Evolutionary conservation across 2,888 invertebrate genomes (phyloP).

Genomic region (Eupithecia tripunctaria): DNA sequence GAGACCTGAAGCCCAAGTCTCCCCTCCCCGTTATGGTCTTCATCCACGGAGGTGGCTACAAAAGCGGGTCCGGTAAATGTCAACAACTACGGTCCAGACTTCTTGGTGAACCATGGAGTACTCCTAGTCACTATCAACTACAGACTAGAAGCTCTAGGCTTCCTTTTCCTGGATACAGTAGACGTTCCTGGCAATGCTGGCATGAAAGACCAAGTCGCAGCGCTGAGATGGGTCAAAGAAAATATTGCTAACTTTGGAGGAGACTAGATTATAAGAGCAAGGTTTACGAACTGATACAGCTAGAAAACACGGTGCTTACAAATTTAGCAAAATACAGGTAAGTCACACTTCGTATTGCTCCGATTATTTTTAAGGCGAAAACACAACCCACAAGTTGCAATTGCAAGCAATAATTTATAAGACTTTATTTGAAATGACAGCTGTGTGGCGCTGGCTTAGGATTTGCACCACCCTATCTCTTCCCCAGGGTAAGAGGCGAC

Average conservation of each 20-base stretch:
- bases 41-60: conserved; percentile 64
- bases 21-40: conserved; percentile 63
- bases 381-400: too few relatives aligned
- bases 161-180: conserved; percentile 78
- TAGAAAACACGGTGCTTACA: conserved; percentile 54
- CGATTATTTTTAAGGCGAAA: too few relatives aligned
- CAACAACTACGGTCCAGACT: conserved; percentile 81
- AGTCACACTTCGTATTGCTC: conserved; percentile 37
- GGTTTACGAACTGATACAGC: conserved; percentile 56
- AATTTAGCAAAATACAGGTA: conserved; percentile 66
- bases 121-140: conserved; percentile 84
- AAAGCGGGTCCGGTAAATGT: conserved; percentile 67
- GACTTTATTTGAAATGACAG: too few relatives aligned
- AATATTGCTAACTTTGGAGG: too few relatives aligned
- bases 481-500: too few relatives aligned
- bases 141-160: conserved; percentile 81
- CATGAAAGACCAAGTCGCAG: conserved; percentile 69
- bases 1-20: conserved; percentile 44
- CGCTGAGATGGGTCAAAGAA: conserved; percentile 57
- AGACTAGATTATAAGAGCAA: conserved; percentile 47
- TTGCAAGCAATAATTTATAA: too few relatives aligned
- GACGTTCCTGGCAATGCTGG: conserved; percentile 86
- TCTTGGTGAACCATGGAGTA: conserved; percentile 78
- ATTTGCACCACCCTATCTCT: too few relatives aligned
- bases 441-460: too few relatives aligned